Evolutionary conservation across 2,113 vertebrate genomes (phyloP).

Genomic region (Neotoma lepida): DNA sequence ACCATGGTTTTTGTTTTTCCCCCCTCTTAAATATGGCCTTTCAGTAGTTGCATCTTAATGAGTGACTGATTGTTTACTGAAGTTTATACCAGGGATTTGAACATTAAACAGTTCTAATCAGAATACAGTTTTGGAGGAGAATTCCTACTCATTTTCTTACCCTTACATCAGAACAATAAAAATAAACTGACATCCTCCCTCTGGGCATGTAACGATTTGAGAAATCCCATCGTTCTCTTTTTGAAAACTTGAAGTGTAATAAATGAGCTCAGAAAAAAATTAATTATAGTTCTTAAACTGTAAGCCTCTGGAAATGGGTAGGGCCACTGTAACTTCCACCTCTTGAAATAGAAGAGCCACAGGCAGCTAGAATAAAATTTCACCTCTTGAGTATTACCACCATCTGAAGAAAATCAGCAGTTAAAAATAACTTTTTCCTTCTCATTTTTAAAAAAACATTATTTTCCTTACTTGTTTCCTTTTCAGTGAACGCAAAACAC

Average conservation of each 20-base stretch:
- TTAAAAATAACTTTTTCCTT: conserved; percentile 13
- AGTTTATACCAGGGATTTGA: conserved; percentile 59
- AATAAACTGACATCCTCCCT: neutral
- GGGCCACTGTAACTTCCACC: conserved; percentile 12
- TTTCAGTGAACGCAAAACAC: neutral
- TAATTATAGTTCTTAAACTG: conserved; percentile 63
- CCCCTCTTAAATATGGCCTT: conserved; percentile 60
- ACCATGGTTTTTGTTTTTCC: conserved; percentile 22
- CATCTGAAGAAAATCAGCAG: neutral
- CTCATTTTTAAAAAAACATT: neutral
- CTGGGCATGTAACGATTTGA: conserved; percentile 49
- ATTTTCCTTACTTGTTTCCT: neutral
- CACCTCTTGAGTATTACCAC: neutral
- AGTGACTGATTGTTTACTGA: conserved; percentile 65
- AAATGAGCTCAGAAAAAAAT: conserved; percentile 67
- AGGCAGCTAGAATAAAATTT: neutral
- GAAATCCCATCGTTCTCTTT: conserved; percentile 53
- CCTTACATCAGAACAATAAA: conserved; percentile 47
- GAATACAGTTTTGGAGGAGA: conserved; percentile 23
- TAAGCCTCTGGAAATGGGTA: conserved; percentile 41
- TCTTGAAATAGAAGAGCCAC: neutral
- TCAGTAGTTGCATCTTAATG: conserved; percentile 67
- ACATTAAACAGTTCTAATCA: conserved; percentile 67
- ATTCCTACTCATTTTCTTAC: neutral
- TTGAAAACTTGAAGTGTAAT: conserved; percentile 54